Base-by-base conservation (phyloP, 2,797 vertebrate species). In the Sebastes diploproa region DNA sequence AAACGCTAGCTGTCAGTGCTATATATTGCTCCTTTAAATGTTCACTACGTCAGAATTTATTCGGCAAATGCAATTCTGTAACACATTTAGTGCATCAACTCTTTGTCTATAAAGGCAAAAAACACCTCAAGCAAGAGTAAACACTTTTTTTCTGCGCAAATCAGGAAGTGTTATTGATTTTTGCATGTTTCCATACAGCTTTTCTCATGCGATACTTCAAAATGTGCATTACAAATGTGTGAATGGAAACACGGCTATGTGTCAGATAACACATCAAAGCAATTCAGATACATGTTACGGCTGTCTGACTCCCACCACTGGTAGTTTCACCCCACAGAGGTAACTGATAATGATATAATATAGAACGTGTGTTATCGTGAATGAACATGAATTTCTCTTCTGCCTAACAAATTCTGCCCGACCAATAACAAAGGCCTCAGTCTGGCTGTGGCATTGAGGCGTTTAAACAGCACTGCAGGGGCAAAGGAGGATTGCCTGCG, bases 331-430 rank as follows among this genome's bases (percentile, higher is more conserved):
- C 54, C 75, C 46, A 46, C 46, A 65, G 64, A 56, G 72, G 38
- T 54, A 9, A 16, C 23, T 77, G 54, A 68, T 78, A 69, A 74
- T 80, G 56, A 68, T 9, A 60, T 50, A 61, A 52, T 30, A 61
- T 4, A 46, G 23, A 77, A 61, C 25, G 7, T 18, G 46, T 55
- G 50, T 27, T 60, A 61, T 72, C 68, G 72, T 52, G 52, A 66
- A 61, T 66, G 70, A 75, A 65, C 73, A 74, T 72, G 36, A 82
- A 79, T 86, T 58, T 87, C 36, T 70, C 46, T 63, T 80, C 63
- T 23, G 58, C 42, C 25, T 14, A 60, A 77, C 38, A 68, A 72
- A 66, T 62, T 29, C 42, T 66, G 46, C 67, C 63, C 56, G 50
- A 66, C 12, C 76, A 63, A 78, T 70, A 74, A 74, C 68, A 79